phyloP scores from a whole-genome alignment of 2,888 invertebrate species.

The Flexamia atlantica region DNA sequence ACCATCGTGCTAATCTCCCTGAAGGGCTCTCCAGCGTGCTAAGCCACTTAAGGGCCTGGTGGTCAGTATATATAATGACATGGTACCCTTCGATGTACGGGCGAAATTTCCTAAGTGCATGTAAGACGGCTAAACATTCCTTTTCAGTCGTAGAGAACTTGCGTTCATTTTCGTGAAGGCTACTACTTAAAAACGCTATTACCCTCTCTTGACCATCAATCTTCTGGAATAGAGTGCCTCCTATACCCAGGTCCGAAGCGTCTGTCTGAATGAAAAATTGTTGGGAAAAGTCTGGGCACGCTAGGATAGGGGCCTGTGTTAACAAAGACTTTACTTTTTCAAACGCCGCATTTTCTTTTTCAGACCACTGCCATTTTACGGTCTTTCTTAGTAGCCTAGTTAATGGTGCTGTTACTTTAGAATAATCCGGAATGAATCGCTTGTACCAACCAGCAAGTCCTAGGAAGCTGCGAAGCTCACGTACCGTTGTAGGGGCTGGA shows the following conservation, averaged over 20 bases:
- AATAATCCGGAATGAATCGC: neutral
- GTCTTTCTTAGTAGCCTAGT: neutral
- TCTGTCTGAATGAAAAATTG: slow-evolving; percentile 48
- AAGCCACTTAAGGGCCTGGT: slow-evolving; percentile 37
- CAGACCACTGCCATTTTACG: neutral
- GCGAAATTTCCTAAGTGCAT: neutral
- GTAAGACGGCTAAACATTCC: neutral
- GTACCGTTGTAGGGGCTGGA: neutral
- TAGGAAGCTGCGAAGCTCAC: slow-evolving; percentile 13
- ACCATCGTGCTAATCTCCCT: slow-evolving; percentile 3
- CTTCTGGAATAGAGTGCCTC: slow-evolving; percentile 67
- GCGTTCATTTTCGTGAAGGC: slow-evolving; percentile 48
- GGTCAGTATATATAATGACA: neutral
- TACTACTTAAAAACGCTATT: slow-evolving; percentile 64
- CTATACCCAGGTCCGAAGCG: neutral
- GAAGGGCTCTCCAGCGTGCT: neutral
- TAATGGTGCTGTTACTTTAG: slow-evolving; percentile 7
- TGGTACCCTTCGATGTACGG: neutral
- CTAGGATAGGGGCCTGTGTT: slow-evolving; percentile 60
- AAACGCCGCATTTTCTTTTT: neutral
- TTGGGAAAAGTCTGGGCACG: slow-evolving; percentile 65
- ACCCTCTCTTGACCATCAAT: slow-evolving; percentile 62
- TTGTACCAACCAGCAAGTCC: slow-evolving; percentile 43
- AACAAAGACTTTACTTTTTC: slow-evolving; percentile 24
- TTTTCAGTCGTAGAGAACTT: neutral